These are phyloP conservation scores for Pungitius pungitius DNA, from an alignment of 2,113 vertebrate genomes.

Conservation along the genomic window DNA sequence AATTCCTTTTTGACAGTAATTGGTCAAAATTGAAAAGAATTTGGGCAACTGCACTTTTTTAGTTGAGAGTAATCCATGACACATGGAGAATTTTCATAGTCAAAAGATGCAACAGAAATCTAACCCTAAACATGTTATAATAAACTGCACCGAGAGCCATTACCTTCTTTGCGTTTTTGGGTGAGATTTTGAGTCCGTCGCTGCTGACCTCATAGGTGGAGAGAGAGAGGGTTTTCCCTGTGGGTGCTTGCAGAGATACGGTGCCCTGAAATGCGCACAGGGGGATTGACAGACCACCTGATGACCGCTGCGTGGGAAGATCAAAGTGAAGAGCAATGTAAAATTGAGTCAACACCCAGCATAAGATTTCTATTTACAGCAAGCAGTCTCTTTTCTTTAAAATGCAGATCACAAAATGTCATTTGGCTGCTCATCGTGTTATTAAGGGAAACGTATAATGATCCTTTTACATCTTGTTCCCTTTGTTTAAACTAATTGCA, in stretches of 20 bases:
- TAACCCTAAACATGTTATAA: background rate
- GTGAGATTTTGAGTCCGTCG: conserved; percentile 90
- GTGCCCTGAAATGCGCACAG: conserved; percentile 96
- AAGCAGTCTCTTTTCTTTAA: background rate
- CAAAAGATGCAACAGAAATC: background rate
- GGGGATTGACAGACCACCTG: conserved; percentile 88
- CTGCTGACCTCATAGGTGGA: conserved; percentile 98
- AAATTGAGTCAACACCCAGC: background rate
- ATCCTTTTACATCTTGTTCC: conserved; percentile 1
- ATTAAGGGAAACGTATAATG: background rate
- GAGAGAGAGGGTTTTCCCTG: conserved; percentile 93
- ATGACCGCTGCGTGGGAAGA: conserved; percentile 79
- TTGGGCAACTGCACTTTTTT: background rate
- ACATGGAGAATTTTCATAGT: background rate
- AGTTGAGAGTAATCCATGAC: background rate
- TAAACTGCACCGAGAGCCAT: background rate
- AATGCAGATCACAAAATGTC: background rate
- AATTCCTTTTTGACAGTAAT: background rate
- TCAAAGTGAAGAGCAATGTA: background rate
- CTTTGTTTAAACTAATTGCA: conserved; percentile 20
- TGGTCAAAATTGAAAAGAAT: background rate
- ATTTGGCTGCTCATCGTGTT: background rate
- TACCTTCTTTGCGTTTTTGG: conserved; percentile 84
- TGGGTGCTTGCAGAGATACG: conserved; percentile 92
- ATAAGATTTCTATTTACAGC: background rate